Base-by-base conservation (phyloP, 1,140 invertebrate genomes). In the Leguminivora glycinivorella region DNA sequence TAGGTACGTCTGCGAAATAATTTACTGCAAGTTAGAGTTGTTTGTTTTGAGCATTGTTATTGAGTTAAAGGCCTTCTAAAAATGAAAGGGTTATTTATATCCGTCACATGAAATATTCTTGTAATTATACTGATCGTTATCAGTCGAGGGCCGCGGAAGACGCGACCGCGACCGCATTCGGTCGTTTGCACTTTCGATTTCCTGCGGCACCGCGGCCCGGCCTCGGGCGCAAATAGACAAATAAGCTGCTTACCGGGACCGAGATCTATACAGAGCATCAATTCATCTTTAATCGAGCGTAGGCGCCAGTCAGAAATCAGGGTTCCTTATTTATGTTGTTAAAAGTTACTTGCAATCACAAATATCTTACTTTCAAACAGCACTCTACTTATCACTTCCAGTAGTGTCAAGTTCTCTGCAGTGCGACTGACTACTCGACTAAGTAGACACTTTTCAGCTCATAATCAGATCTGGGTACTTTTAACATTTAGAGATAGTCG, bases 161-260 rank as follows among this genome's bases (percentile, higher is more conserved):
- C 56, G 56, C 56, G 69, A 63, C 58, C 56, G 56, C 69, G 69
- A 63, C 58, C 58, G 58, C 58, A 31, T 63, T 63, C 56, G 68
- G 67, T 80, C 34, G 40, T 63, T 69, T 40, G 38, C 67, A 69
- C 71, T 72, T 72, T 72, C 71, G 67, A 72, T 72, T 72, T 72
- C 71, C 67, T 47, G 24, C 6, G 19, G 24, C 6, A 17, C 19
- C 5, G 19, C 40, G 14, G 29, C 24, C 26, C 63, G 12, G 69
- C 69, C 69, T 24, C 25, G 24, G 56, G 69, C 69, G 56, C 12
- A 22, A 56, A 70, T 56, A 70, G 40, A 70, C 26, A 70, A 29
- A 52, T 17, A 60, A 67, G 63, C 71, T 47, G 56, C 26, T 69
- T 56, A 69, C 22, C 67, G 29, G n/a, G n/a, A 69, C 22, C 40